Evolutionary conservation across 2,113 vertebrate genomes (phyloP).

Genomic region (Camelus bactrianus): DNA sequence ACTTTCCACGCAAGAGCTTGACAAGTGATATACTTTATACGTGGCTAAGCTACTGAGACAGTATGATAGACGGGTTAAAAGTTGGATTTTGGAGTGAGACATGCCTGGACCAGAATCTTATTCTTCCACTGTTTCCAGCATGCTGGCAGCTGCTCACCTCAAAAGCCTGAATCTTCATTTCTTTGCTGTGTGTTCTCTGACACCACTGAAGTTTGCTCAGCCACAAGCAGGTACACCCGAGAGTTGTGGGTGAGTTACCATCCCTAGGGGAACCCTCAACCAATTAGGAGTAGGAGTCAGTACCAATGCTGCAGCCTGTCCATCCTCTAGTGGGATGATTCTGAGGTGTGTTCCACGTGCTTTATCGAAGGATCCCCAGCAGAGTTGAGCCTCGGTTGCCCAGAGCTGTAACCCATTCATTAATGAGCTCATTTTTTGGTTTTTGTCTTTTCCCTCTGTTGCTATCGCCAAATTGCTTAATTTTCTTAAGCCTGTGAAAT

Average conservation of each 20-base stretch:
- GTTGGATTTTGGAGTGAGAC: constrained; percentile 31
- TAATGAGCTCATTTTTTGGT: not conserved
- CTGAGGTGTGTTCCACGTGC: not conserved
- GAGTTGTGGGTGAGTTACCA: not conserved
- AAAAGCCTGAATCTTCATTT: not conserved
- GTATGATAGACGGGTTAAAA: not conserved
- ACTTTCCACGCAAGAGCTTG: constrained; percentile 33
- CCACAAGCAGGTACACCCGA: not conserved
- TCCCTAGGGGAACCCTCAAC: not conserved
- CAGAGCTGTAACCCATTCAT: constrained; percentile 27
- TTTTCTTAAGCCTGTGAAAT: constrained; percentile 60
- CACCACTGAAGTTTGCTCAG: not conserved
- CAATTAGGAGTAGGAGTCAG: not conserved
- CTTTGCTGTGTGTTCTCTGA: not conserved
- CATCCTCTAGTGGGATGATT: not conserved
- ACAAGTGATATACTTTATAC: not conserved
- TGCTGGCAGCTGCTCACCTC: not conserved
- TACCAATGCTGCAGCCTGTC: not conserved
- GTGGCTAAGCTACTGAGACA: not conserved
- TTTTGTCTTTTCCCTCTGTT: constrained; percentile 14
- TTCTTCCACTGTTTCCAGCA: not conserved
- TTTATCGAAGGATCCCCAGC: not conserved
- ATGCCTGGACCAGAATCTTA: constrained; percentile 42
- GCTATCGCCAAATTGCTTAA: not conserved
- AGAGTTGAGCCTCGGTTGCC: constrained; percentile 3